phyloP scores from a whole-genome alignment of 2,113 vertebrate genomes.

The Helogale parvula region DNA sequence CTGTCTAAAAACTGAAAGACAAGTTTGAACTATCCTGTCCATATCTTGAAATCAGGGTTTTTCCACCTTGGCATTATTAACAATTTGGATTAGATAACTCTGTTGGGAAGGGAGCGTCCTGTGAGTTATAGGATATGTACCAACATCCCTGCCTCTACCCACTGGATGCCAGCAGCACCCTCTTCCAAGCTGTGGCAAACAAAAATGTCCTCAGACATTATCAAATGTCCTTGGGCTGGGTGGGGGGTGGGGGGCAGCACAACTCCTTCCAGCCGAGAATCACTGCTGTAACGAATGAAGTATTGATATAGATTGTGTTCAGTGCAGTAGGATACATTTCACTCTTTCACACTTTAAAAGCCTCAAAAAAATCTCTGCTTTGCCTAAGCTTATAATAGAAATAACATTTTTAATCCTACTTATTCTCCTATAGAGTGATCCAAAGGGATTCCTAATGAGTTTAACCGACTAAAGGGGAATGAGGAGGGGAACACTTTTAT shows the following conservation, averaged over 20 bases:
- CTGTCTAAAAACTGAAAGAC: constrained; percentile 18
- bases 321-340: background rate
- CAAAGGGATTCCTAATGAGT: background rate
- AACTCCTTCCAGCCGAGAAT: background rate
- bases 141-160: background rate
- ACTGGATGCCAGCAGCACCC: background rate
- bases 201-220: background rate
- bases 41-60: background rate
- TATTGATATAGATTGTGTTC: background rate
- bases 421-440: background rate
- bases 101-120: background rate
- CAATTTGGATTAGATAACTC: background rate
- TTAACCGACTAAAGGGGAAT: background rate
- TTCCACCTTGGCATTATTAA: background rate
- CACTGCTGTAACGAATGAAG: background rate
- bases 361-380: background rate
- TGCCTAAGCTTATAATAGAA: background rate
- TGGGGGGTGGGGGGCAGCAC: background rate
- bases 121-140: background rate
- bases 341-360: background rate
- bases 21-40: background rate
- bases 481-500: background rate
- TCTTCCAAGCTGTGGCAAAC: background rate
- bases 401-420: background rate
- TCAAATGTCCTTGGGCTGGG: background rate